A percentile compares a stretch with the other conserved stretches of the same genome.
phyloP scores from a whole-genome alignment of 1,140 invertebrate genomes.

The Pristionchus pacificus region DNA sequence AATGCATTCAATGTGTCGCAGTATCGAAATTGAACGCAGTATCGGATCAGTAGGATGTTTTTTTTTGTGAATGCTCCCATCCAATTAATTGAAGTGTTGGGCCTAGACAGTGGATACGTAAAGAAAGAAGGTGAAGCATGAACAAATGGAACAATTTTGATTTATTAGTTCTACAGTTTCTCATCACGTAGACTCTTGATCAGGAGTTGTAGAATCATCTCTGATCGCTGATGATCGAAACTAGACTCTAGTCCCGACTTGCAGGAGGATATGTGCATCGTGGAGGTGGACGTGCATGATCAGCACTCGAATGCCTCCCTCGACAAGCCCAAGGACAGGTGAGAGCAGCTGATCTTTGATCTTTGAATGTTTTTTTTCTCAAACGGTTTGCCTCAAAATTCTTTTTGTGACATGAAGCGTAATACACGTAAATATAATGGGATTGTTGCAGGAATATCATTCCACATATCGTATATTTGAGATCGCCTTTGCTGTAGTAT shows the following conservation, averaged over 20 bases:
- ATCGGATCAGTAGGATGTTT: slow-evolving; percentile 15
- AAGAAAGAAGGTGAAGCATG: slow-evolving; percentile 11
- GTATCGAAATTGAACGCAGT: slow-evolving; percentile 1
- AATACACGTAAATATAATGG: too few species aligned
- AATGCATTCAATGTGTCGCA: slow-evolving; percentile 2
- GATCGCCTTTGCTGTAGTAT: too few species aligned
- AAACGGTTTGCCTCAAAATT: too few species aligned
- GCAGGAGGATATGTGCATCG: background rate
- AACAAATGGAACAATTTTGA: too few species aligned
- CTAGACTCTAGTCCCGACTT: too few species aligned
- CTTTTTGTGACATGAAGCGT: too few species aligned
- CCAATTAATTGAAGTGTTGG: slow-evolving; percentile 10
- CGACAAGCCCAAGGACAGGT: too few species aligned
- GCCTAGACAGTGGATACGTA: slow-evolving; percentile 3
- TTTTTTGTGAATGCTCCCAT: slow-evolving; percentile 1
- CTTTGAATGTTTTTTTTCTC: too few species aligned
- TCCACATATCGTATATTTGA: too few species aligned
- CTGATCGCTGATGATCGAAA: background rate
- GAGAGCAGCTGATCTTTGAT: background rate
- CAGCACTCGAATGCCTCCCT: slow-evolving; percentile 11
- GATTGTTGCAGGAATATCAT: too few species aligned
- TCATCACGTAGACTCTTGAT: too few species aligned
- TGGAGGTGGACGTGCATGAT: background rate
- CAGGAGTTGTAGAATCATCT: background rate
- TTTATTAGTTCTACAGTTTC: too few species aligned